These are phyloP conservation scores for Cotesia typhae DNA, from an alignment of 1,140 invertebrate genomes.

Conservation along the genomic window DNA sequence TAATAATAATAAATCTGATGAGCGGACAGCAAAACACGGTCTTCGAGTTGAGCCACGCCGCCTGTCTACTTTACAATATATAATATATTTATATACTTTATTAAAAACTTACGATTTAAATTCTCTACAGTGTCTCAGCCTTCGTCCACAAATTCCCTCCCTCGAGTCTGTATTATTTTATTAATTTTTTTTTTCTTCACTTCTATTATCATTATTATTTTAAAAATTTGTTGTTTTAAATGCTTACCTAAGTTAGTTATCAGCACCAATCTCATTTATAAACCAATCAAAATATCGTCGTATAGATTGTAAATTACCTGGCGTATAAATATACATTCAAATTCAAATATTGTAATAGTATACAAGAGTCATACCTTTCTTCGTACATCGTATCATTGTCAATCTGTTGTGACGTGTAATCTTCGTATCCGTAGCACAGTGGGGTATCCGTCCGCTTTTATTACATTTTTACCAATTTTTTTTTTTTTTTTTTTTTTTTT, in stretches of 20 bases:
- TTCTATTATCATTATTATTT: too few relatives aligned
- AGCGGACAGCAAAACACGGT: constrained; percentile 44
- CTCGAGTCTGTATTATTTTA: constrained; percentile 22
- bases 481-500: constrained; percentile 20
- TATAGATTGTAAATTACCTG: constrained; percentile 62
- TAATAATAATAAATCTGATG: constrained; percentile 34
- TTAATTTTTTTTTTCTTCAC: constrained; percentile 4
- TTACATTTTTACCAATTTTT: background rate
- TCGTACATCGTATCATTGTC: constrained; percentile 46
- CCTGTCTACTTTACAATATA: constrained; percentile 36
- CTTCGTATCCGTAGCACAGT: constrained; percentile 38
- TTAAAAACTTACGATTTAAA: constrained; percentile 51
- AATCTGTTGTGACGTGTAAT: constrained; percentile 44
- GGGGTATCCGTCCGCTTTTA: constrained; percentile 39
- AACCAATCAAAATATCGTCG: constrained; percentile 65
- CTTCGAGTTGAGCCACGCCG: constrained; percentile 59
- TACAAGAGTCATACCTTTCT: constrained; percentile 59
- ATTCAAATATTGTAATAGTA: constrained; percentile 65
- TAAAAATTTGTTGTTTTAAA: constrained; percentile 36
- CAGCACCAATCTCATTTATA: constrained; percentile 66
- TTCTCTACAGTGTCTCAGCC: constrained; percentile 64
- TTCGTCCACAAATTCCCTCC: constrained; percentile 63
- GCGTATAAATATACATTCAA: constrained; percentile 67
- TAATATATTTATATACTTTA: constrained; percentile 22
- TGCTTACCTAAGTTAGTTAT: constrained; percentile 54